Conservation (phyloP, 2,888 invertebrate genomes). For the Andrena praecox region DNA sequence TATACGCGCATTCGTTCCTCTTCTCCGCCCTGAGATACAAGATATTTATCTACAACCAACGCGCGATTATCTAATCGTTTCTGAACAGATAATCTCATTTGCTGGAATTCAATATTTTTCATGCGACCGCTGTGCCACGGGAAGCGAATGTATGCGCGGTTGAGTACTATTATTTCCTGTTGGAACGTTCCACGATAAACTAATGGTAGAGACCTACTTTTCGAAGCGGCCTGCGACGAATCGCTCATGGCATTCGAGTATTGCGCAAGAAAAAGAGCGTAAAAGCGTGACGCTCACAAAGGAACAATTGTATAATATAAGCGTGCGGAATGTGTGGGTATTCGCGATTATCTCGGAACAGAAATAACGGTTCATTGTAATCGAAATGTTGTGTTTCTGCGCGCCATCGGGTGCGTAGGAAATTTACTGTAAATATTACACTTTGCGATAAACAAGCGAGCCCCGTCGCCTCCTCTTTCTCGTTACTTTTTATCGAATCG, state of each 20-base stretch:
- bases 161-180: slow-evolving; percentile 9
- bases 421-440: background rate
- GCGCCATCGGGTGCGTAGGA: background rate
- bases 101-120: background rate
- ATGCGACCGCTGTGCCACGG: background rate
- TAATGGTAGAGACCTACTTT: slow-evolving; percentile 52
- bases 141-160: slow-evolving; percentile 1
- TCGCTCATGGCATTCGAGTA: slow-evolving; percentile 6
- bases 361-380: background rate
- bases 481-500: slow-evolving; percentile 13
- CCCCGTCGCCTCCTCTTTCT: background rate
- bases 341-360: background rate
- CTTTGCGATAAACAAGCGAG: slow-evolving; percentile 2
- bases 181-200: slow-evolving; percentile 20
- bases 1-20: slow-evolving; percentile 26
- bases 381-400: background rate
- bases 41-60: background rate
- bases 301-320: background rate
- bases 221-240: slow-evolving; percentile 30
- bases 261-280: slow-evolving; percentile 14
- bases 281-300: slow-evolving; percentile 14
- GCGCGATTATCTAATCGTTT: background rate
- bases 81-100: background rate
- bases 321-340: background rate
- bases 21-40: background rate